Evolutionary conservation across 2,113 vertebrate species (phyloP), one percentile per base, ranked within the genome.

Genomic region (Takifugu bimaculatus): DNA sequence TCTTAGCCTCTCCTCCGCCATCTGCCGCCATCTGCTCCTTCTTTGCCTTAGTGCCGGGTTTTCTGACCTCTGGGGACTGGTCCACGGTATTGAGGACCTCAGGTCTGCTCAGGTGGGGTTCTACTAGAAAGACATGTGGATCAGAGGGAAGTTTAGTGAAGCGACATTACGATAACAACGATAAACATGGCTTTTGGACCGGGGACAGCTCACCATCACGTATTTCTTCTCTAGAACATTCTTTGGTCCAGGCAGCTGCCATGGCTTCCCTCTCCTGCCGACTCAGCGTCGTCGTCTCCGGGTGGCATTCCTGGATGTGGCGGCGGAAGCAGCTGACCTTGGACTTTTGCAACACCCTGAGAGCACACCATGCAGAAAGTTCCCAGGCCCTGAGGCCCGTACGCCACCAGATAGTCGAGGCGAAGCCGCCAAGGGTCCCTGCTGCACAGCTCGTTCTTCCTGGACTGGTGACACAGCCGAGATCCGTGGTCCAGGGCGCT

Each of bases 351-450:
- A 95, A 82, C 6, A 90, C 80, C 80, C 74, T 92, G 91, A 57
- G 93, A 93, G 57, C 94, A 96, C 68, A 93, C 93, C 94, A 94
- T 92, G 84, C 94, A 95, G 84, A 90, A 93, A 9, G 91, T 88
- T n/a, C 92, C 91, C 13, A 87, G 90, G 51, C 89, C 89, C 69
- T 85, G 82, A 11, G 93, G 92, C 48, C 92, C 92, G 43, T 93
- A 90, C 45, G 94, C 93, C 87, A 96, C 87, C 70, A 96, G 84
- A 86, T 94, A 95, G 83, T 96, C 93, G 11, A 94, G 90, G 13
- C 93, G 91, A 72, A 94, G 93, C 58, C 90, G 89, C 86, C 92
- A 92, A 3, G 90, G 93, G 70, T 88, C 86, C 10, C 87, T 88
- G 7, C 82, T 88, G 0, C 85, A 88, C 42, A 87, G 84, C 13